Conservation (phyloP, 2,888 invertebrate genomes). For the Sepiola atlantica region DNA sequence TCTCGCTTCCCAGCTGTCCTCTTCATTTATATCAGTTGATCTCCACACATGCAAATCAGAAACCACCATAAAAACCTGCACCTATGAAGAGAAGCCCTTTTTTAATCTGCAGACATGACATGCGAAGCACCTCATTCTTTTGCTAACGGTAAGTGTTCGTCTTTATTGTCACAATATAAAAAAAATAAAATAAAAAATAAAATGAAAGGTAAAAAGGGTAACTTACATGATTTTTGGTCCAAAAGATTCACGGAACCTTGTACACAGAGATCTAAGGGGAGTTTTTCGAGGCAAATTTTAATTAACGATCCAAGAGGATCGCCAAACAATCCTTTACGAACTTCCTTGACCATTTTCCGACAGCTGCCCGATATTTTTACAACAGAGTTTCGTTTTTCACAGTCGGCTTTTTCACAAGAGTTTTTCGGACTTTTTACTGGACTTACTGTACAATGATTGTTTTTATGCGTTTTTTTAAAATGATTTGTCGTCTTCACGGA, state of each 20-base stretch:
- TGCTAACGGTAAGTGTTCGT: too few species aligned
- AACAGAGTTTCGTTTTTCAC: conserved; percentile 15
- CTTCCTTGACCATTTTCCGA: neutral
- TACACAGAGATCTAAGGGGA: neutral
- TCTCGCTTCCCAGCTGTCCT: too few species aligned
- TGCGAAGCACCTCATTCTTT: too few species aligned
- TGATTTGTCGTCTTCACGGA: neutral
- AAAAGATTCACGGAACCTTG: neutral
- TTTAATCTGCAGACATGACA: too few species aligned
- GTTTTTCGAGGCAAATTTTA: conserved; percentile 8
- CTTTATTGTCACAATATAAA: too few species aligned
- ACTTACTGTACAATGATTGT: neutral
- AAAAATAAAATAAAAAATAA: too few species aligned
- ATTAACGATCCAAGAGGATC: neutral
- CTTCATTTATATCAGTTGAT: too few species aligned
- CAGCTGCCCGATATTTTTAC: neutral
- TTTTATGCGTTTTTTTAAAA: neutral
- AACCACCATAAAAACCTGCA: too few species aligned
- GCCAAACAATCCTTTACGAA: neutral
- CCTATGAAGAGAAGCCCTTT: too few species aligned
- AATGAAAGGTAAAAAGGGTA: too few species aligned
- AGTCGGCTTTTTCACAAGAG: neutral
- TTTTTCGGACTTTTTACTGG: neutral
- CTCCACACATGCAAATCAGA: too few species aligned
- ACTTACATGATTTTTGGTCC: conserved; percentile 21